Base-by-base conservation (phyloP, 2,113 vertebrate species). In the Phaethon lepturus region DNA sequence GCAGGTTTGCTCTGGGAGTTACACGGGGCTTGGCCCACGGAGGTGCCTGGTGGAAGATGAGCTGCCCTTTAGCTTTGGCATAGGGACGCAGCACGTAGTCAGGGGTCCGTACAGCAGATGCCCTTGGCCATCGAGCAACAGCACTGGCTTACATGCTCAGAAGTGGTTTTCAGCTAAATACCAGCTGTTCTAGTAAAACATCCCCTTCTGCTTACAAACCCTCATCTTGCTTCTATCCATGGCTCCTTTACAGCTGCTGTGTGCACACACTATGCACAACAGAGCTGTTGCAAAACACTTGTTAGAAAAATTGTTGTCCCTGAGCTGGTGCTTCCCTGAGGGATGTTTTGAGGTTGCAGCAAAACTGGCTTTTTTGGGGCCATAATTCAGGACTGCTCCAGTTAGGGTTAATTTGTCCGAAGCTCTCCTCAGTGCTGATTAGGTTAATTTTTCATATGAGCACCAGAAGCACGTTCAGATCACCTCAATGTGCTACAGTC, bases 11-110 rank as follows among this genome's bases (percentile, higher is more conserved):
- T 53, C 22, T 9, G 24, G 49, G 22, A 82, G 50, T 64, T 79
- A 59, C 24, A 19, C 6, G 0, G 0, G 56, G 45, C 62, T 88
- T 50, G 25, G 40, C 19, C 13, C 8, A 1, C 1, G 11, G 42
- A 33, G 38, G 38, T 38, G 38, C 38, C 38, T 38, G 53, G 33
- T 53, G 55, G 33, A 74, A 55, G 45, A 17, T 53, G n/a, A 69
- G 44, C n/a, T 29, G 13, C 38, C 47, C 35, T 11, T 69, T 50
- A 10, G 17, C 40, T 40, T 60, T 71, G 63, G 18, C 63, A 38
- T 1, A 23, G 47, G 18, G 11, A 68, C 22, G 13, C 11, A 44
- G 68, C 31, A 24, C 18, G 10, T 42, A 23, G 17, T 11, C 11
- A 35, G 38, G 13, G 23, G 10, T 67, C 31, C 23, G 38, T 45